These are phyloP conservation scores for Antechinus flavipes DNA, from an alignment of 2,113 vertebrate genomes.

Conservation along the genomic window DNA sequence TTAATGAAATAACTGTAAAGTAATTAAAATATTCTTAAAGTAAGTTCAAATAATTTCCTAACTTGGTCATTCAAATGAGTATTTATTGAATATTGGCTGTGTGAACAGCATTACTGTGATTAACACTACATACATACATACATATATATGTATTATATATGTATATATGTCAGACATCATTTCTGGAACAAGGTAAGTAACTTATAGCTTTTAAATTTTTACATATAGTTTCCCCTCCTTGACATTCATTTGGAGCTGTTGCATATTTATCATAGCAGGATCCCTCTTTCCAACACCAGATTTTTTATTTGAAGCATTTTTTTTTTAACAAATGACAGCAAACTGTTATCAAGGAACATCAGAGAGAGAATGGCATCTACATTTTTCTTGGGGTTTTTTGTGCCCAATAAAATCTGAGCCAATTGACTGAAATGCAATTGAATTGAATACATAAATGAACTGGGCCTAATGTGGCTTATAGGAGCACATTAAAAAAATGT, in stretches of 20 bases:
- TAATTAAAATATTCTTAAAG: constrained; percentile 35
- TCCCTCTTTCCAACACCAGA: constrained; percentile 38
- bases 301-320: constrained; percentile 32
- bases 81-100: background rate
- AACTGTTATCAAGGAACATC: constrained; percentile 62
- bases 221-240: constrained; percentile 4
- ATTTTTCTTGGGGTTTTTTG: constrained; percentile 1
- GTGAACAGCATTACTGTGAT: background rate
- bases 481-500: constrained; percentile 70
- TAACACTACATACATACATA: background rate
- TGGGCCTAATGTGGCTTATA: constrained; percentile 52
- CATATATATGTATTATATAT: too few relatives aligned
- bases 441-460: constrained; percentile 72
- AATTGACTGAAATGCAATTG: constrained; percentile 68
- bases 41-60: constrained; percentile 11
- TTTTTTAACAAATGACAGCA: constrained; percentile 56
- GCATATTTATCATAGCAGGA: constrained; percentile 3
- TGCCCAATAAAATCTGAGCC: constrained; percentile 61
- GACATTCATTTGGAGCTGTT: background rate
- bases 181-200: constrained; percentile 9
- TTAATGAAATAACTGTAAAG: background rate
- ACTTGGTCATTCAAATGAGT: background rate
- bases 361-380: constrained; percentile 40
- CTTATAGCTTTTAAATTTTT: constrained; percentile 10
- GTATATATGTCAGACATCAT: background rate